Evolutionary conservation across 1,140 invertebrate species (phyloP).

Genomic region (Pectinophora gossypiella): DNA sequence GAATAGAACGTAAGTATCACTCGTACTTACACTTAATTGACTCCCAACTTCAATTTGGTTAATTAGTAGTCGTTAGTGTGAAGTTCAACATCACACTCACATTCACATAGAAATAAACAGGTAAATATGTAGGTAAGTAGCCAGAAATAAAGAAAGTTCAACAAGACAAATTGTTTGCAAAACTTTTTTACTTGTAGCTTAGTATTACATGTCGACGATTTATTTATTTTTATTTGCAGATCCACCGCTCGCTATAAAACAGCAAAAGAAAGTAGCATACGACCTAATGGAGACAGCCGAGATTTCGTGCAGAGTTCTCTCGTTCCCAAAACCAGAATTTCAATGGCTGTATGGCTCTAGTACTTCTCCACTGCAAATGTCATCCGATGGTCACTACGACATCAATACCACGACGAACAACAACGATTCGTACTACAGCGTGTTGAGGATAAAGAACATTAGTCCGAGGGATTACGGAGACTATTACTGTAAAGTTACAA

Average conservation of each 20-base stretch:
- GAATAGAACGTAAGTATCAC: constrained; percentile 91
- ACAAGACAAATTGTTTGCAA: no score
- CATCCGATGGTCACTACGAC: constrained; percentile 90
- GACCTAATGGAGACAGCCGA: constrained; percentile 89
- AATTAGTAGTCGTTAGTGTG: no score
- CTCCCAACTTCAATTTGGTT: no score
- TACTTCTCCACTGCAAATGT: constrained; percentile 81
- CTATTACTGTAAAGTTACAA: constrained; percentile 90
- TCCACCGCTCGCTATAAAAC: constrained; percentile 88
- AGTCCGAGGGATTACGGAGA: constrained; percentile 90
- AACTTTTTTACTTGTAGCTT: no score
- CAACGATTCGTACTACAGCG: constrained; percentile 90
- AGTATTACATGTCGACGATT: no score
- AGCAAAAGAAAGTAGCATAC: constrained; percentile 92
- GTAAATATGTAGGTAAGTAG: no score
- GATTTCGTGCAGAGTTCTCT: constrained; percentile 91
- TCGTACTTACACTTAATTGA: no score
- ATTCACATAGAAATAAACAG: no score
- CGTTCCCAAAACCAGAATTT: constrained; percentile 93
- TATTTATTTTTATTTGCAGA: constrained; percentile 73
- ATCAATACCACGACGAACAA: constrained; percentile 87
- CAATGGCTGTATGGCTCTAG: constrained; percentile 91
- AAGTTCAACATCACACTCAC: no score
- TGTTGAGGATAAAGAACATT: constrained; percentile 85
- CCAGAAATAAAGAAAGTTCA: no score